phyloP scores from a whole-genome alignment of 2,113 vertebrate species.

The Triplophysa rosa region DNA sequence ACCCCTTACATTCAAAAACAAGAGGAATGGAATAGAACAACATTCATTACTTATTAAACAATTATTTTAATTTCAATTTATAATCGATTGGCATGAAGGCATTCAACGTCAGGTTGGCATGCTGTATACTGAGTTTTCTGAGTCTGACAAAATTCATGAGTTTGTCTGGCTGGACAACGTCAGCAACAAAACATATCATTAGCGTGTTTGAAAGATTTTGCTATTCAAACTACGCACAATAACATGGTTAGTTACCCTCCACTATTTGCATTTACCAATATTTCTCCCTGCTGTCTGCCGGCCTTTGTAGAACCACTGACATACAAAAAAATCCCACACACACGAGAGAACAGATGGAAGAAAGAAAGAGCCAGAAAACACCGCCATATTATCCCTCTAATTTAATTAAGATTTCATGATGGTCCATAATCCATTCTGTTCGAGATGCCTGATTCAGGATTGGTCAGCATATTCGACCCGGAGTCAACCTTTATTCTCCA shows the following conservation, averaged over 20 bases:
- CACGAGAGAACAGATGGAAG: constrained; percentile 33
- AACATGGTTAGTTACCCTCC: neutral
- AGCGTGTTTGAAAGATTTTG: neutral
- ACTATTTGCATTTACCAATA: neutral
- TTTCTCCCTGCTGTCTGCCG: too few relatives aligned
- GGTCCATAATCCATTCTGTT: constrained; percentile 59
- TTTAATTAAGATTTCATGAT: constrained; percentile 59
- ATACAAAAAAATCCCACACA: constrained; percentile 5
- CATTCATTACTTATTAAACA: too few relatives aligned
- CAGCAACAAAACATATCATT: neutral
- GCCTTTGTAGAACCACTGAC: neutral
- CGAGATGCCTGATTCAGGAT: constrained; percentile 58
- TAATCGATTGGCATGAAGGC: neutral
- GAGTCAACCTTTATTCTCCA: constrained; percentile 35
- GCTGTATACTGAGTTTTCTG: too few relatives aligned
- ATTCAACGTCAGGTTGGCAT: neutral
- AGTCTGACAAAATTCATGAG: too few relatives aligned
- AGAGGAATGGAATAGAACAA: too few relatives aligned
- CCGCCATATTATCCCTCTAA: constrained; percentile 47
- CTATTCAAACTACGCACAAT: neutral
- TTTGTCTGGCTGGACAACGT: neutral
- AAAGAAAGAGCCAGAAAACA: constrained; percentile 48
- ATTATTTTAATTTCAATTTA: too few relatives aligned
- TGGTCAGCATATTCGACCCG: constrained; percentile 48
- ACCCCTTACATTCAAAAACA: too few relatives aligned